Evolutionary conservation across 37 sponge, comb jelly and placozoan genomes (phyloP), one percentile per base, ranked within the genome.

Genomic region (Beroe forskalii): DNA sequence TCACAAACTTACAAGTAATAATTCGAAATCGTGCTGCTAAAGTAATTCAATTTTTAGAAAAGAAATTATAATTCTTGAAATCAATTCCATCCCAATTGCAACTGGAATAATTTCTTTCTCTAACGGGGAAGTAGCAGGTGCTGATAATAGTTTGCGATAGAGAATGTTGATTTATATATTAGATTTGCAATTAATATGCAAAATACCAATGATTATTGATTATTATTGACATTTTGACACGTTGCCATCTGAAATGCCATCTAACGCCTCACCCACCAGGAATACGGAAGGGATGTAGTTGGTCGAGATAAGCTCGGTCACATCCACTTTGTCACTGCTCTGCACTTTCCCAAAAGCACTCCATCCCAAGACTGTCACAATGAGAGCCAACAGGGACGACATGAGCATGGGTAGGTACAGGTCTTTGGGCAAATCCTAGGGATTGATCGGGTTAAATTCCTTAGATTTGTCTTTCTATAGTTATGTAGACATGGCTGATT

Each of bases 291-390:
- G 76, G 6, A 72, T 72, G 30, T 38, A 37, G 76, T 72, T 72
- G 8, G 40, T 72, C 4, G 76, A 72, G 6, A 72, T 32, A 8
- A 72, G 20, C 23, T 72, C 76, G 14, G 28, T 72, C 6, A 72
- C 76, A 22, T 72, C 76, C 76, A 72, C 40, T 37, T 72, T 72
- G 23, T 72, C 40, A 17, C 27, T 17, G 19, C 40, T 14, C 76
- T 72, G 40, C 3, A 72, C 76, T 37, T 72, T 72, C 3, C 76
- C 76, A 33, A 72, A 72, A 6, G 76, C 76, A 37, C 76, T 72
- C 40, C 76, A 32, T 4, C 76, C 76, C 37, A 72, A 38, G 8
- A 72, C 38, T 32, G 40, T 72, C 20, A 37, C 40, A 8, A 72
- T 17, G 40, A 72, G 27, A 38, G 76, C 76, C 40, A 72, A 38